phyloP scores from a whole-genome alignment of 2,797 vertebrate genomes.

The Micropoecilia bifurca region DNA sequence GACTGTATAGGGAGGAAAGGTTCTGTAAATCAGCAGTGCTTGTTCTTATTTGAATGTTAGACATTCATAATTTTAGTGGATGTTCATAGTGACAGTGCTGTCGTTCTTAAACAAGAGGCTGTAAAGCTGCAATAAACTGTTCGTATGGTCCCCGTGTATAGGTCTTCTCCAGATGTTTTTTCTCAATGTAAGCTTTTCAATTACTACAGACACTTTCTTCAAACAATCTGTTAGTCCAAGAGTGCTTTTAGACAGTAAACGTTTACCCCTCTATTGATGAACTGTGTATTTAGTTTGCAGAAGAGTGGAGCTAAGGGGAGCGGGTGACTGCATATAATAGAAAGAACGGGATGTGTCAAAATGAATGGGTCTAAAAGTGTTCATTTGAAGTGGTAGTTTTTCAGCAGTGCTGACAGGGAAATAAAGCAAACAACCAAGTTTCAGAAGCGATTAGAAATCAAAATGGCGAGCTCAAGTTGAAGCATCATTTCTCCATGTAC shows the following conservation, averaged over 20 bases:
- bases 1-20: not conserved
- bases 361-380: not conserved
- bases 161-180: not conserved
- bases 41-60: not conserved
- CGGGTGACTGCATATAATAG: slow-evolving; percentile 6
- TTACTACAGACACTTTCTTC: not conserved
- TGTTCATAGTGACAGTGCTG: not conserved
- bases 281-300: not conserved
- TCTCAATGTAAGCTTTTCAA: not conserved
- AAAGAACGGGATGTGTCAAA: not conserved
- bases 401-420: not conserved
- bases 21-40: not conserved
- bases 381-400: not conserved
- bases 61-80: not conserved
- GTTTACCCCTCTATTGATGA: slow-evolving; percentile 4
- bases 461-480: slow-evolving; percentile 5
- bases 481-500: slow-evolving; percentile 2
- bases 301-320: slow-evolving; percentile 1
- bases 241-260: slow-evolving; percentile 9
- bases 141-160: not conserved
- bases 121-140: slow-evolving; percentile 9
- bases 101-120: not conserved
- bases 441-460: slow-evolving; percentile 12
- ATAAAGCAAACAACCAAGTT: not conserved
- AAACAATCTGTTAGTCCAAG: slow-evolving; percentile 1